phyloP scores from a whole-genome alignment of 2,888 invertebrate genomes.

The Diogma glabrata region DNA sequence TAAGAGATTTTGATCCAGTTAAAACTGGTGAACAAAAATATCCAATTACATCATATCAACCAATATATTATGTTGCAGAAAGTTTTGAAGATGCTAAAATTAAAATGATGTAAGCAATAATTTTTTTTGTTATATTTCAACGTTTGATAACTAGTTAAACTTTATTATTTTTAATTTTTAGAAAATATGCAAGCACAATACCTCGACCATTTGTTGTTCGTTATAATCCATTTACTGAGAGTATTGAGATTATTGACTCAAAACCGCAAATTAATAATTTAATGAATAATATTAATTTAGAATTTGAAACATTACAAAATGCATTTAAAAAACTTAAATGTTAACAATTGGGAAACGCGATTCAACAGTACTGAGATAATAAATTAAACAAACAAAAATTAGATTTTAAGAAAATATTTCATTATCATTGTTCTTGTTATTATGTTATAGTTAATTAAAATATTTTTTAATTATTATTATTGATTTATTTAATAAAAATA shows the following conservation, averaged over 20 bases:
- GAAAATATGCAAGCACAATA: slow-evolving; percentile 85
- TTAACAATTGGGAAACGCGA: too few relatives aligned
- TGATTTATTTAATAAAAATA: too few relatives aligned
- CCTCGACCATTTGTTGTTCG: slow-evolving; percentile 86
- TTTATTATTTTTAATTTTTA: slow-evolving; percentile 41
- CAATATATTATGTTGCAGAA: slow-evolving; percentile 89
- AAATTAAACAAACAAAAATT: too few relatives aligned
- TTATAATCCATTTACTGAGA: slow-evolving; percentile 93
- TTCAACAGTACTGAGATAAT: too few relatives aligned
- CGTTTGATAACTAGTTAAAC: too few relatives aligned
- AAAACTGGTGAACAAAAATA: slow-evolving; percentile 83
- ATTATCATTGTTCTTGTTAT: too few relatives aligned
- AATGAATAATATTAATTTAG: slow-evolving; percentile 65
- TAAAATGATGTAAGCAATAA: slow-evolving; percentile 78
- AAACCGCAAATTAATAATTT: slow-evolving; percentile 78
- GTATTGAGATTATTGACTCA: slow-evolving; percentile 87
- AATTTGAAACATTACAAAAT: slow-evolving; percentile 66
- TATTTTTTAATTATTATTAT: too few relatives aligned
- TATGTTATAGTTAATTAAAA: too few relatives aligned
- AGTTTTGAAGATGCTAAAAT: slow-evolving; percentile 94
- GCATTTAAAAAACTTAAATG: slow-evolving; percentile 59
- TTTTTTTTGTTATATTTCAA: too few relatives aligned
- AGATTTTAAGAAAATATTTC: too few relatives aligned
- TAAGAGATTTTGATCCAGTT: slow-evolving; percentile 78
- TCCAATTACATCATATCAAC: slow-evolving; percentile 96